Conservation (phyloP, 2,113 vertebrate species). For the Aptenodytes patagonicus region DNA sequence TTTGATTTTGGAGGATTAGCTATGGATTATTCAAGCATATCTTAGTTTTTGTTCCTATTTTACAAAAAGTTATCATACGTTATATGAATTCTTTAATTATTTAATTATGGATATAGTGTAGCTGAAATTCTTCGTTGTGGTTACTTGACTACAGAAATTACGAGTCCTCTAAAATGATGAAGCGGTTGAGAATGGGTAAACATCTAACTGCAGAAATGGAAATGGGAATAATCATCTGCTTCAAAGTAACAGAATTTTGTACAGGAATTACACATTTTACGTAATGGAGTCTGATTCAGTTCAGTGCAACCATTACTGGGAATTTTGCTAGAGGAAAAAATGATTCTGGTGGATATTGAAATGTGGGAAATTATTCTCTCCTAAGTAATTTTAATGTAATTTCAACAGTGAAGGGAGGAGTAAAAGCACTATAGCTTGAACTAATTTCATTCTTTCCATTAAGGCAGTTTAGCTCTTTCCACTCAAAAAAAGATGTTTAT, state of each 20-base stretch:
- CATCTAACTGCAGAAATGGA: not conserved
- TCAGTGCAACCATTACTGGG: not conserved
- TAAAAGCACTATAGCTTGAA: not conserved
- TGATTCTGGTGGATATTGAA: not conserved
- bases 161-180: not conserved
- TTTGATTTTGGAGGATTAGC: not conserved
- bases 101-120: not conserved
- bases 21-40: not conserved
- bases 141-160: not conserved
- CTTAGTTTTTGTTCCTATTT: not conserved
- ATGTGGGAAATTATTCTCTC: not conserved
- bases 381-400: constrained; percentile 23
- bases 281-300: not conserved
- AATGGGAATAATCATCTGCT: constrained; percentile 6
- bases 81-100: not conserved
- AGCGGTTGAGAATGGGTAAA: not conserved
- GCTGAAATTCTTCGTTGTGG: not conserved
- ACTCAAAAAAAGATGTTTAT: not conserved
- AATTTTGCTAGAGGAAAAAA: constrained; percentile 8
- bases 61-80: not conserved
- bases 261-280: not conserved
- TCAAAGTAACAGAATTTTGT: constrained; percentile 10
- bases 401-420: not conserved
- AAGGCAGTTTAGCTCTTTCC: not conserved
- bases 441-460: constrained; percentile 1